phyloP scores from a whole-genome alignment of 2,113 vertebrate genomes.

The Ameiurus melas region DNA sequence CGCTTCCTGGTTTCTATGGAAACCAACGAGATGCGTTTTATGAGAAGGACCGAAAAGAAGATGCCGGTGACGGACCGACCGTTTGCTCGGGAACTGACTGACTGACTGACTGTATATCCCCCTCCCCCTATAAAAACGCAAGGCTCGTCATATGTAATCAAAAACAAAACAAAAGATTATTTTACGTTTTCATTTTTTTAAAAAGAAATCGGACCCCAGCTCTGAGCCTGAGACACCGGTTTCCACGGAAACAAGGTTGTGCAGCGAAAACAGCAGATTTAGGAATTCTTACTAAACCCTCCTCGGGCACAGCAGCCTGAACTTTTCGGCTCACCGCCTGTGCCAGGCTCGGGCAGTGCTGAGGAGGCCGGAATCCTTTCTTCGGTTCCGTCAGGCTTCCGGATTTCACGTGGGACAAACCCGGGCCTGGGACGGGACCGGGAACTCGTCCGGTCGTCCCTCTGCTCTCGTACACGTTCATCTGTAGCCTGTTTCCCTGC shows the following conservation, averaged over 20 bases:
- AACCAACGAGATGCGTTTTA: background rate
- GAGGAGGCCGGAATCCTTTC: conserved; percentile 73
- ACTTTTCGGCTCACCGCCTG: conserved; percentile 73
- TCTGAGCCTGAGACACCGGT: background rate
- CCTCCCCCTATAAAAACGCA: too few species aligned
- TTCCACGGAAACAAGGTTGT: background rate
- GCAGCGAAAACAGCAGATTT: conserved; percentile 22
- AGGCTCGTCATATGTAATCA: background rate
- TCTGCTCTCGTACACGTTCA: conserved; percentile 75
- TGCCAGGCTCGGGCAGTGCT: conserved; percentile 70
- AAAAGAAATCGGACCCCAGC: background rate
- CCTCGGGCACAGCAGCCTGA: conserved; percentile 70
- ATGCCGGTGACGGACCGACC: background rate
- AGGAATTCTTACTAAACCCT: conserved; percentile 67
- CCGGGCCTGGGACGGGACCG: conserved; percentile 55
- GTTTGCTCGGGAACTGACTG: background rate
- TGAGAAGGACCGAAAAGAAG: background rate
- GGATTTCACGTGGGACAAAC: conserved; percentile 45
- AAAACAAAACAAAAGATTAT: background rate
- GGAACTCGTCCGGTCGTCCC: conserved; percentile 59
- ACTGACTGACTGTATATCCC: background rate
- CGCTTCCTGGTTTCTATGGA: background rate
- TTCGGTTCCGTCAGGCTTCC: conserved; percentile 67
- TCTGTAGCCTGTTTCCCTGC: conserved; percentile 73
- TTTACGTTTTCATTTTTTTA: background rate